Conservation (phyloP, 1,140 invertebrate genomes). For the Drosophila biarmipes region DNA sequence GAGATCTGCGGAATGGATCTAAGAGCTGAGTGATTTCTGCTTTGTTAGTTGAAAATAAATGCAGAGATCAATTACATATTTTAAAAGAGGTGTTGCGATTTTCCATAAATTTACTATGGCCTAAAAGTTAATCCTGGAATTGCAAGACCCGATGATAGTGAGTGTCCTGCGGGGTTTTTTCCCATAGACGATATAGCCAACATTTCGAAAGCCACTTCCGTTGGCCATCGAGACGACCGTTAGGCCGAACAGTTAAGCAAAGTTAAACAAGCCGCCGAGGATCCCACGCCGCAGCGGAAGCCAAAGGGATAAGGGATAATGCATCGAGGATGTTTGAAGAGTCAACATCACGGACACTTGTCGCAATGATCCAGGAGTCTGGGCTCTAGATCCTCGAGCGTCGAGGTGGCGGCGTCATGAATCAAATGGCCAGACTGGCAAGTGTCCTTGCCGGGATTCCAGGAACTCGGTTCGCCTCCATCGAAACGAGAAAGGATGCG, state of each 20-base stretch:
- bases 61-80: no score
- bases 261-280: constrained; percentile 64
- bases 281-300: constrained; percentile 51
- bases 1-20: neutral
- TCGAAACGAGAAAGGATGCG: constrained; percentile 52
- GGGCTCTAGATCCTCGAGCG: neutral
- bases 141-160: neutral
- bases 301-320: constrained; percentile 7
- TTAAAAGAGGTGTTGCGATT: no score
- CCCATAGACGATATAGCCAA: neutral
- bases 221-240: constrained; percentile 17
- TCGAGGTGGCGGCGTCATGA: constrained; percentile 43
- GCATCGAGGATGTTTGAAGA: constrained; percentile 13
- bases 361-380: constrained; percentile 19
- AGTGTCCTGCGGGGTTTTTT: neutral
- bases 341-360: constrained; percentile 49
- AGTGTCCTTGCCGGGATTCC: constrained; percentile 24
- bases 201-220: constrained; percentile 17
- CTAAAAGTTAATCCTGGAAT: neutral
- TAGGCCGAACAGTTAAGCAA: constrained; percentile 41
- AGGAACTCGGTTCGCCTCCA: constrained; percentile 7
- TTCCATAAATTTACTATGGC: no score
- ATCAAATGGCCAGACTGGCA: constrained; percentile 17
- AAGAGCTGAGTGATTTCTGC: no score
- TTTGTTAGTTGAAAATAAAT: no score